These are phyloP conservation scores for Gasteruption jaculator DNA, from an alignment of 2,888 invertebrate species.

Conservation along the genomic window DNA sequence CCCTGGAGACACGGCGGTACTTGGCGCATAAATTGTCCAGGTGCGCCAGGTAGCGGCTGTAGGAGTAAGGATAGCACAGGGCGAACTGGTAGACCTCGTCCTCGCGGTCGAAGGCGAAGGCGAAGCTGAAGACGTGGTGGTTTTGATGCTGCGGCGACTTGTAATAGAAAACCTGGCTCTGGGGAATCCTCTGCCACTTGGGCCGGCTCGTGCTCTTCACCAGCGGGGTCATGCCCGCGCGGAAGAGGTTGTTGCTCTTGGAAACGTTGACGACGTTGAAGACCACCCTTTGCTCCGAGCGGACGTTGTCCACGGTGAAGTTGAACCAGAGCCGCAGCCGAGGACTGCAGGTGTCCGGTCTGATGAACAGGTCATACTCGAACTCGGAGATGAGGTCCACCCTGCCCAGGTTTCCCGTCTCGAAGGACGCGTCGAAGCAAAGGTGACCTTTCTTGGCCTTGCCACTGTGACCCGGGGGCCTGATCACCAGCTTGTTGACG, in stretches of 20 bases:
- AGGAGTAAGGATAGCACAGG: slow-evolving; percentile 93
- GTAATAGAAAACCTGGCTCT: slow-evolving; percentile 76
- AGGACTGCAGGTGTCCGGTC: slow-evolving; percentile 95
- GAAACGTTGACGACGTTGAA: slow-evolving; percentile 97
- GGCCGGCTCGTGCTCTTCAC: slow-evolving; percentile 87
- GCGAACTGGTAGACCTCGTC: slow-evolving; percentile 95
- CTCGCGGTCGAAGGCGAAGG: slow-evolving; percentile 91
- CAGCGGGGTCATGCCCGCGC: slow-evolving; percentile 87
- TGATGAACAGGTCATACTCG: slow-evolving; percentile 93
- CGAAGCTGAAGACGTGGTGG: slow-evolving; percentile 88
- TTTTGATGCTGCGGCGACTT: slow-evolving; percentile 83
- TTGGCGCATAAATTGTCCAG: slow-evolving; percentile 55
- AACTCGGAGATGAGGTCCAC: slow-evolving; percentile 90
- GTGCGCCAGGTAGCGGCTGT: slow-evolving; percentile 82
- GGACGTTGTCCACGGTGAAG: slow-evolving; percentile 95
- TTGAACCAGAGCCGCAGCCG: slow-evolving; percentile 95
- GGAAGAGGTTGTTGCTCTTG: slow-evolving; percentile 84
- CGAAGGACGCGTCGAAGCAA: slow-evolving; percentile 96
- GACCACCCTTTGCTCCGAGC: slow-evolving; percentile 89
- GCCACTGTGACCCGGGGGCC: slow-evolving; percentile 88
- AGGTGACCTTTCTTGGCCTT: slow-evolving; percentile 94
- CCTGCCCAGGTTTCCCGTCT: slow-evolving; percentile 94
- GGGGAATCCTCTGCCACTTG: slow-evolving; percentile 71
- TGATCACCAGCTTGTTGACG: slow-evolving; percentile 80
- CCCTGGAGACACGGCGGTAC: slow-evolving; percentile 34